A percentile compares a stretch with the other conserved stretches of the same genome.
Conservation (phyloP, 2,888 invertebrate genomes). For the Bursaphelenchus okinawaensis region DNA sequence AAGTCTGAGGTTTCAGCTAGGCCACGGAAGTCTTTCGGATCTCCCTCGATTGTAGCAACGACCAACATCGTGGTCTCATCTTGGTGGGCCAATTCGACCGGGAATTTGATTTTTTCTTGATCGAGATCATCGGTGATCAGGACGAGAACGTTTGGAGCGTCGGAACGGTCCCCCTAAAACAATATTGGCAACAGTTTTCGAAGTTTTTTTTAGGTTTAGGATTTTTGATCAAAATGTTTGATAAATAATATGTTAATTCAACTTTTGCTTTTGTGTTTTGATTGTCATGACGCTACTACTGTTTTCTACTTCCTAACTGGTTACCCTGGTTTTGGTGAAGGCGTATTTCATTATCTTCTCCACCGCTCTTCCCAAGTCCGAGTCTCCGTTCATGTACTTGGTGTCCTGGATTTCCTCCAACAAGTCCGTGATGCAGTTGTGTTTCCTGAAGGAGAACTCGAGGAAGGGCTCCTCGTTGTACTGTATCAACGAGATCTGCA, state of each 20-base stretch:
- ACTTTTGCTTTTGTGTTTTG: neutral
- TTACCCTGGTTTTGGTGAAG: constrained; percentile 46
- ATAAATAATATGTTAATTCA: constrained; percentile 3
- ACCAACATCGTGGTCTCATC: constrained; percentile 42
- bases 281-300: neutral
- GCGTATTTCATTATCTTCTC: constrained; percentile 46
- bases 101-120: constrained; percentile 25
- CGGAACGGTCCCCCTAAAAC: constrained; percentile 45
- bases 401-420: constrained; percentile 47
- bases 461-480: constrained; percentile 47
- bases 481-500: constrained; percentile 50
- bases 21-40: constrained; percentile 32
- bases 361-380: constrained; percentile 42
- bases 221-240: neutral
- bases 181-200: too few species aligned
- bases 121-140: constrained; percentile 44
- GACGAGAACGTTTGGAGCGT: constrained; percentile 43
- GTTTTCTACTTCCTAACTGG: constrained; percentile 8
- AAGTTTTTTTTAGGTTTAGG: too few species aligned
- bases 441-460: constrained; percentile 48
- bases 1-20: constrained; percentile 29
- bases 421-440: constrained; percentile 43
- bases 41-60: constrained; percentile 41
- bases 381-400: constrained; percentile 44
- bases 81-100: constrained; percentile 32